These are phyloP conservation scores for Idaea straminata DNA, from an alignment of 2,888 invertebrate genomes.

Conservation along the genomic window DNA sequence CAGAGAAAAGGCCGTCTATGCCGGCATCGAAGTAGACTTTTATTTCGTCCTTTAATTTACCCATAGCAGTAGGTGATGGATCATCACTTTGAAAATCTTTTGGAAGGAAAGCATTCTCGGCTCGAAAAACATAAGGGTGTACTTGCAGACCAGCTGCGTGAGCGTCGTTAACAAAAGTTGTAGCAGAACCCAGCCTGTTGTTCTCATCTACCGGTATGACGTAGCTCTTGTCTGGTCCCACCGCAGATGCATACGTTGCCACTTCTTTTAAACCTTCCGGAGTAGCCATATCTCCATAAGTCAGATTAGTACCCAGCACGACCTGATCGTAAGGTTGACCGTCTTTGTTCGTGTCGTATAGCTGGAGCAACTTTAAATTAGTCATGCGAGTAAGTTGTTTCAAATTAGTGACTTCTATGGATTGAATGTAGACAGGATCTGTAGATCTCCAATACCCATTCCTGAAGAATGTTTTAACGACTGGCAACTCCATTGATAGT, in stretches of 20 bases:
- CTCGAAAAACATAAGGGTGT: slow-evolving; percentile 65
- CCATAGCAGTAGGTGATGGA: slow-evolving; percentile 38
- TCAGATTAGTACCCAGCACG: slow-evolving; percentile 45
- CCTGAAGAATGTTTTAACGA: slow-evolving; percentile 53
- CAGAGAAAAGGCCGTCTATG: slow-evolving; percentile 66
- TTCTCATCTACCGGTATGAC: slow-evolving; percentile 60
- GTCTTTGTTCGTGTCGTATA: slow-evolving; percentile 44
- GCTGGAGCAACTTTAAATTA: slow-evolving; percentile 54
- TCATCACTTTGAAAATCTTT: slow-evolving; percentile 1
- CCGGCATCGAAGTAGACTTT: slow-evolving; percentile 58
- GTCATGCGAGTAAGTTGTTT: slow-evolving; percentile 61
- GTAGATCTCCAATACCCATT: slow-evolving; percentile 54
- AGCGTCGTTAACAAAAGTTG: slow-evolving; percentile 59
- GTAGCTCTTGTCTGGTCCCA: slow-evolving; percentile 65
- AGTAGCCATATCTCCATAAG: slow-evolving; percentile 64
- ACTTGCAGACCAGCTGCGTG: slow-evolving; percentile 61
- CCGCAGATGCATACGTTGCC: slow-evolving; percentile 63
- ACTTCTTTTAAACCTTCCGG: slow-evolving; percentile 57
- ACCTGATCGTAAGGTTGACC: slow-evolving; percentile 57
- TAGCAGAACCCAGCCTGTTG: slow-evolving; percentile 48
- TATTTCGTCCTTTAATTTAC: slow-evolving; percentile 56
- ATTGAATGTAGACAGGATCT: slow-evolving; percentile 66
- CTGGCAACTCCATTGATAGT: slow-evolving; percentile 54
- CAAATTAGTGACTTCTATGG: slow-evolving; percentile 66
- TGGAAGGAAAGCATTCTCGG: not conserved